Percentiles rank a stretch among this genome's conserved stretches.
phyloP scores from a whole-genome alignment of 2,888 invertebrate species.

The Drosophila kanekoi region DNA sequence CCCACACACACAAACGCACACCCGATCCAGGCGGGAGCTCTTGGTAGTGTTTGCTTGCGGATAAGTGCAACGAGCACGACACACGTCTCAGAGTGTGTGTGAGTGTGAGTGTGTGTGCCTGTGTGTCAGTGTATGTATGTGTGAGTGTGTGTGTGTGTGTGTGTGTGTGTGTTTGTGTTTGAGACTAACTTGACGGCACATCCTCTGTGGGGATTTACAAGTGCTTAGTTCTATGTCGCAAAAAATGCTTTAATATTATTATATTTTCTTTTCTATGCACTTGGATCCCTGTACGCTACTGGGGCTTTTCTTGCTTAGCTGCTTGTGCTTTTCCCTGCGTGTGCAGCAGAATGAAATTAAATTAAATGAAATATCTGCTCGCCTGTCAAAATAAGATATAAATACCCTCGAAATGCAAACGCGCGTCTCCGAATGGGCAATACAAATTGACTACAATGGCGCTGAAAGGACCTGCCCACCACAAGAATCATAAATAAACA shows the following conservation, averaged over 20 bases:
- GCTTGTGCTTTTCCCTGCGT: constrained; percentile 39
- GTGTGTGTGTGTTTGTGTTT: constrained; percentile 68
- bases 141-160: constrained; percentile 62
- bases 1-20: constrained; percentile 39
- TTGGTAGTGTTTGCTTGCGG: constrained; percentile 73
- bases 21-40: constrained; percentile 49
- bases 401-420: constrained; percentile 21
- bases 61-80: constrained; percentile 71
- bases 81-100: constrained; percentile 31
- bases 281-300: constrained; percentile 28
- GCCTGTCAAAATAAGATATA: constrained; percentile 37
- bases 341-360: constrained; percentile 55
- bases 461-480: constrained; percentile 45
- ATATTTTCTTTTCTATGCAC: constrained; percentile 74
- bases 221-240: constrained; percentile 81
- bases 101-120: constrained; percentile 5
- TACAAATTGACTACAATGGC: constrained; percentile 47
- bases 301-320: constrained; percentile 25
- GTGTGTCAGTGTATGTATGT: constrained; percentile 14
- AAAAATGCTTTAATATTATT: constrained; percentile 80
- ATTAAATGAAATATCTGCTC: constrained; percentile 65
- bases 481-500: constrained; percentile 65
- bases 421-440: constrained; percentile 27
- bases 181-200: constrained; percentile 82
- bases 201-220: constrained; percentile 83